A percentile compares a stretch with the other conserved stretches of the same genome.
These are phyloP conservation scores for Scartelaos histophorus DNA, from an alignment of 2,113 vertebrate genomes.

Conservation along the genomic window DNA sequence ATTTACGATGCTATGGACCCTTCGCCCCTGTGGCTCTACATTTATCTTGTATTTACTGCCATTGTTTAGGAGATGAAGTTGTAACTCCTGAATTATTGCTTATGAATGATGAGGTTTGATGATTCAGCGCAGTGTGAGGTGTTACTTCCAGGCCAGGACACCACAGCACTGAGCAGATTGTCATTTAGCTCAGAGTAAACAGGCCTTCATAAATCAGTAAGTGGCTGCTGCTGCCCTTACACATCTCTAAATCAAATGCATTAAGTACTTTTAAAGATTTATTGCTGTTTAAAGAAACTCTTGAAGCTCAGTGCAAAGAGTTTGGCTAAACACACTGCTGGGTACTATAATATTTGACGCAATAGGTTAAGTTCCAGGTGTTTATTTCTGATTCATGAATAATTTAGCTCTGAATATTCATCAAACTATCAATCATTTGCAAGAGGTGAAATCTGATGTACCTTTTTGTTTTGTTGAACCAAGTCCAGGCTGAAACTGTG, in stretches of 20 bases:
- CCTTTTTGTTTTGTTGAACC: background rate
- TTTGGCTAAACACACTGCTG: background rate
- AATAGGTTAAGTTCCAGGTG: background rate
- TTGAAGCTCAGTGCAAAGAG: slow-evolving; percentile 7
- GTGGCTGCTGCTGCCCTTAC: slow-evolving; percentile 31
- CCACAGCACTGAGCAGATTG: slow-evolving; percentile 34
- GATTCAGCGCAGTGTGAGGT: slow-evolving; percentile 47
- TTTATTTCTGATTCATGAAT: background rate
- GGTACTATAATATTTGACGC: background rate
- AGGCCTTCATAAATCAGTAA: slow-evolving; percentile 40
- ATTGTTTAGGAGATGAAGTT: background rate
- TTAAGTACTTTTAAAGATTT: slow-evolving; percentile 53
- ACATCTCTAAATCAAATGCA: slow-evolving; percentile 55
- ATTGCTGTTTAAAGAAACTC: slow-evolving; percentile 40
- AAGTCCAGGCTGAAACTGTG: background rate
- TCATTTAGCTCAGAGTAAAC: slow-evolving; percentile 40
- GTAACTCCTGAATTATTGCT: slow-evolving; percentile 22
- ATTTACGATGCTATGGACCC: background rate
- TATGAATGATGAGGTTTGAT: slow-evolving; percentile 33
- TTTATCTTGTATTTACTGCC: background rate
- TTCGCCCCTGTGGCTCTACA: background rate
- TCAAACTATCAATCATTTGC: background rate
- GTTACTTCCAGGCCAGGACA: slow-evolving; percentile 39
- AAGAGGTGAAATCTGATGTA: background rate
- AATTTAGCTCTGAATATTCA: background rate